These are phyloP conservation scores for Emydoidea blandingii DNA, from an alignment of 2,797 vertebrate genomes.

Conservation along the genomic window DNA sequence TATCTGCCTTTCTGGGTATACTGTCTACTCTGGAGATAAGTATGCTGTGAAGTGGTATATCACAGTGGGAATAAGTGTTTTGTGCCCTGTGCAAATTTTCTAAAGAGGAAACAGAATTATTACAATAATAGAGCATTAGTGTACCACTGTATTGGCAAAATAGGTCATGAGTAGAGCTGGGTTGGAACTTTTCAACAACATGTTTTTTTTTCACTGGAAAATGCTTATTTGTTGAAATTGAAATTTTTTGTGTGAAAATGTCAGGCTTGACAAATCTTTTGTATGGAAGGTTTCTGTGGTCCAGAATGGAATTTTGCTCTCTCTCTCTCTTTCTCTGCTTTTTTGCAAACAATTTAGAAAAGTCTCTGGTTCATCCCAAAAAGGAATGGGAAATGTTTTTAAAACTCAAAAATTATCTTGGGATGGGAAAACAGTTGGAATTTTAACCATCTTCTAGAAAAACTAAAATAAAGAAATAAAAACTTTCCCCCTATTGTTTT, in stretches of 20 bases:
- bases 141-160: background rate
- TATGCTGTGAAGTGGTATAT: background rate
- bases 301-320: background rate
- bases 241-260: background rate
- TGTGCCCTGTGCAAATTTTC: background rate
- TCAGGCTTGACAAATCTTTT: background rate
- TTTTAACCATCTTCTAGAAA: background rate
- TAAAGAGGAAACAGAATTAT: background rate
- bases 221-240: background rate
- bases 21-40: background rate
- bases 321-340: background rate
- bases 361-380: background rate
- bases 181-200: background rate
- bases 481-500: accelerated
- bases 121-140: background rate
- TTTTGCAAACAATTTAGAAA: background rate
- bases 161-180: background rate
- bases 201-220: background rate
- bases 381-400: background rate
- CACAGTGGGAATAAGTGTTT: background rate
- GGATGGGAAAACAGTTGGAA: background rate
- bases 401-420: background rate
- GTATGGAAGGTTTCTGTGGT: background rate
- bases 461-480: background rate
- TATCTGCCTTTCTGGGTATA: background rate